Evolutionary conservation across 2,888 invertebrate species (phyloP).

Genomic region (Metallyticus violacea): DNA sequence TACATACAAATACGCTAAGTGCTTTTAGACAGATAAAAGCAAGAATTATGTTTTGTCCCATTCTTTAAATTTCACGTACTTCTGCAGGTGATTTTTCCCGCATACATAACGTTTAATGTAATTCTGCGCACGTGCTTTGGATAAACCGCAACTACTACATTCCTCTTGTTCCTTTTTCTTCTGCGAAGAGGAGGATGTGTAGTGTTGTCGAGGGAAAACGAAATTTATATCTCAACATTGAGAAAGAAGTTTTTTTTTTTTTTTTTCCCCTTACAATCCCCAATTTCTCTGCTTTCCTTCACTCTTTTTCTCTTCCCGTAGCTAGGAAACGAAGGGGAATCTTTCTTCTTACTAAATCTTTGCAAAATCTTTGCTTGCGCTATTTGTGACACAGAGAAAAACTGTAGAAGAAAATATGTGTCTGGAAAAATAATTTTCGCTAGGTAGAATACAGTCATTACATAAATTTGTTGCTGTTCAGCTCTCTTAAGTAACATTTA

Average conservation of each 20-base stretch:
- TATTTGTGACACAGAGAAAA: no score
- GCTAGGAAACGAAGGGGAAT: background rate
- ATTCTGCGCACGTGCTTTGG: background rate
- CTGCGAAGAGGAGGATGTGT: background rate
- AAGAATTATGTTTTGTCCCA: background rate
- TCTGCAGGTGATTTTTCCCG: background rate
- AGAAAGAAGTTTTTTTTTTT: background rate
- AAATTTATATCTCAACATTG: background rate
- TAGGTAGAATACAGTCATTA: no score
- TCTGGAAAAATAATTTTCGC: no score
- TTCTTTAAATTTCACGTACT: background rate
- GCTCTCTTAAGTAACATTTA: no score
- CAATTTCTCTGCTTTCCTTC: background rate
- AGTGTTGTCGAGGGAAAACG: background rate
- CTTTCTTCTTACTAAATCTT: background rate
- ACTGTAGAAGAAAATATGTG: no score
- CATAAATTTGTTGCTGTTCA: no score
- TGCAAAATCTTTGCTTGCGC: background rate
- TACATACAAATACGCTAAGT: no score
- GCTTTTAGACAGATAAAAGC: no score
- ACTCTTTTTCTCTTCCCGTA: background rate
- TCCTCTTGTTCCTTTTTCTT: background rate
- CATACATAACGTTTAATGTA: background rate
- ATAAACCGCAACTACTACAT: background rate
- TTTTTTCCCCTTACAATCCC: no score